Base-by-base conservation (phyloP, 2,797 vertebrate species). In the Zalophus californianus region DNA sequence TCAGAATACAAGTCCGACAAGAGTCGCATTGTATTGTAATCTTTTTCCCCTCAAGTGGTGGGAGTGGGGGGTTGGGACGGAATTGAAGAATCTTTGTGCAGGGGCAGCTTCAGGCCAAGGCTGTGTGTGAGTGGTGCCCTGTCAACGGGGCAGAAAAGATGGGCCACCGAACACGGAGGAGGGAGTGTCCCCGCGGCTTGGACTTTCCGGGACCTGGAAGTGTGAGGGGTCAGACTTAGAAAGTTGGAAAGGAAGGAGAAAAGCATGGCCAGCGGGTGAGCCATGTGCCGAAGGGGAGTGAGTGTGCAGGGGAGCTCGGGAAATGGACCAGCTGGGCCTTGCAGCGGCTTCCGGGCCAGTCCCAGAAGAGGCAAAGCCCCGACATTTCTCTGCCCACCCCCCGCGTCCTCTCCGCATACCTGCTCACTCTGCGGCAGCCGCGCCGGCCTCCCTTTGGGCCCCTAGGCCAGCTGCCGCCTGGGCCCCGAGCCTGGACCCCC, bases 271-370 rank as follows among this genome's bases (percentile, higher is more conserved):
- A 1, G 35, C 2, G 1, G 4, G 44, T 27, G 29, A 58, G n/a
- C 15, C 3, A 0, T 2, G 6, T 11, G 50, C 9, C 0, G 8
- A 12, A 5, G 27, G 29, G 3, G 38, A 32, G 15, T 7, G 14
- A 5, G 73, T 18, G 73, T n/a, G 52, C 35, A 20, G 20, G 87
- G 62, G 35, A 21, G 78, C 50, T 32, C n/a, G 5, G 25, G 7
- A 11, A 3, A 52, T 20, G 1, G n/a, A 14, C 25, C 91, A 23
- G 18, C 52, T 6, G 77, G 44, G 12, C 32, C 60, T 9, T 58
- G n/a, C 20, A 13, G 27, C 1, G 9, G 15, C 75, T 21, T 35
- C 2, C 29, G 1, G 13, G 35, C 7, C 23, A 1, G 58, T 41
- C 13, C n/a, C 20, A 5, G 60, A n/a, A 66, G 66, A 70, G 58